Conservation (phyloP, 2,888 invertebrate species). For the Hypercompe scribonia region DNA sequence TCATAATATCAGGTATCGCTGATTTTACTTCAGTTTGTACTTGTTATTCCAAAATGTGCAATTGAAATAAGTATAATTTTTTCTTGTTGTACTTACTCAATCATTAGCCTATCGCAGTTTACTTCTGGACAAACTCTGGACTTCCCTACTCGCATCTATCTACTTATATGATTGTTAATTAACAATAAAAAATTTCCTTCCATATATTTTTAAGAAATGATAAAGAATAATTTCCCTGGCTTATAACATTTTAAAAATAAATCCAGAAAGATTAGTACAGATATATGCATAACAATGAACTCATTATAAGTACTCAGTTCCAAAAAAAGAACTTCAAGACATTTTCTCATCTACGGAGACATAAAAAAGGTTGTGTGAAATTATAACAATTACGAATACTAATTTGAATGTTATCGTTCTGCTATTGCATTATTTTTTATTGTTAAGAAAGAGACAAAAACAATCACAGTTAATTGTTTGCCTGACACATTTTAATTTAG, state of each 20-base stretch:
- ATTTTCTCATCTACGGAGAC: background rate
- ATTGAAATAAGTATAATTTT: too few species aligned
- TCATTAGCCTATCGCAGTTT: too few species aligned
- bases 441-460: conserved; percentile 13
- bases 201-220: too few species aligned
- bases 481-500: background rate
- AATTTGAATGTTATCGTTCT: background rate
- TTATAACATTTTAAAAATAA: background rate
- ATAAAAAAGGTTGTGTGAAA: background rate
- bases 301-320: background rate
- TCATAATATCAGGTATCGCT: too few species aligned
- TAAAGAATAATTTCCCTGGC: too few species aligned
- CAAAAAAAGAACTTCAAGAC: background rate
- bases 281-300: background rate
- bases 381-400: background rate
- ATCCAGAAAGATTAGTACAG: background rate
- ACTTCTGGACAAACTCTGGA: too few species aligned
- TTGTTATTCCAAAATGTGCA: too few species aligned
- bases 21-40: too few species aligned
- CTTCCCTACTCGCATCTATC: too few species aligned
- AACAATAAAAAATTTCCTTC: too few species aligned
- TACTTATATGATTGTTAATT: too few species aligned
- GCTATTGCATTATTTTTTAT: conserved; percentile 1
- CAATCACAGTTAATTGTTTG: background rate
- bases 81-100: too few species aligned